Conservation (phyloP, 2,113 vertebrate species). For the Urocolius indicus region DNA sequence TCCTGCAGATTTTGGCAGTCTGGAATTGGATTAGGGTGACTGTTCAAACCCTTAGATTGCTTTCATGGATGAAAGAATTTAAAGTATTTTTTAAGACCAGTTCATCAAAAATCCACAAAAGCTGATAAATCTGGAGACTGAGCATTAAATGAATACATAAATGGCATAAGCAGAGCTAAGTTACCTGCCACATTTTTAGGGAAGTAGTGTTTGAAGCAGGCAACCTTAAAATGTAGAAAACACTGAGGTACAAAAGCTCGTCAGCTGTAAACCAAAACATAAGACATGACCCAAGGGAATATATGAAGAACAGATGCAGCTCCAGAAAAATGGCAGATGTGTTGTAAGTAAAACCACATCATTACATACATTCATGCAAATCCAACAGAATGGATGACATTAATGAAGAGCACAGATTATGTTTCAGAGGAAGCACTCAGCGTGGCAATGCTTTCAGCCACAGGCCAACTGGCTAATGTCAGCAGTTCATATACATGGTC, state of each 20-base stretch:
- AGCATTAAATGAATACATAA: not conserved
- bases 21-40: not conserved
- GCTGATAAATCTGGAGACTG: not conserved
- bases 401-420: not conserved
- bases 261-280: not conserved
- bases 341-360: not conserved
- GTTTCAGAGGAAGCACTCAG: not conserved
- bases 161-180: not conserved
- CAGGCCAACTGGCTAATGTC: not conserved
- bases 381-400: not conserved
- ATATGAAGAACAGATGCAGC: not conserved
- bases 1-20: not conserved
- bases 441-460: not conserved
- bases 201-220: not conserved
- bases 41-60: not conserved
- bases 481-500: not conserved
- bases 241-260: not conserved
- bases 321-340: not conserved
- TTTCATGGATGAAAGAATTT: not conserved
- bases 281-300: not conserved
- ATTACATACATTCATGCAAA: not conserved
- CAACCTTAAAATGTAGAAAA: not conserved
- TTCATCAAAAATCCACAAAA: not conserved
- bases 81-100: not conserved
- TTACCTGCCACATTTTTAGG: not conserved